Evolutionary conservation across 92 coral and sea anemone species (phyloP), one percentile per base, ranked within the genome.

Genomic region (Parazoanthus swiftii): DNA sequence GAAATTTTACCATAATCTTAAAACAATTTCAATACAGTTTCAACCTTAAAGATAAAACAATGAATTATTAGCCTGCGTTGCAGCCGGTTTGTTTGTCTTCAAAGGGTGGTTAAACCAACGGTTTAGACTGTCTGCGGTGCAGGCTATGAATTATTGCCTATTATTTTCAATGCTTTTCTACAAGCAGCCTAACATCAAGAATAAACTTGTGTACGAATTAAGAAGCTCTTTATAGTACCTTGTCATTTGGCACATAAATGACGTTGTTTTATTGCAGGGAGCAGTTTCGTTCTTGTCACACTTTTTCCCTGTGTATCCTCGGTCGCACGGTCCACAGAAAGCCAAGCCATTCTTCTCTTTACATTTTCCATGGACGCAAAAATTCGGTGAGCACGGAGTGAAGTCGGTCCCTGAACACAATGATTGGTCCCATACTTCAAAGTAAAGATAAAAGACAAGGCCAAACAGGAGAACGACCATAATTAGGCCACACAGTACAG

Each of bases 391-490:
- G 82, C 89, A 86, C 65, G 89, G 89, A 36, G 83, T 86, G 54
- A 38, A 86, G 81, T 86, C 89, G 76, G 82, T 86, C n/a, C 82
- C 89, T n/a, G 89, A 76, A 56, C 89, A 86, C 56, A 86, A 75
- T 50, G 89, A 86, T 23, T 86, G 83, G 42, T 86, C 37, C 89
- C 89, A 86, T 8, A 77, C 89, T 76, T 75, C 82, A 86, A 39
- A 86, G 83, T 86, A 86, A 50, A 86, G 73, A 58, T 56, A 79
- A 46, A 86, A 86, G 18, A 77, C 89, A 73, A 86, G 65, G 83
- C 89, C 89, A 86, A 86, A 76, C 76, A 86, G 76, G 37, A 86
- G 68, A 74, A 86, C 83, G 76, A 86, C 33, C 43, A 86, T 33
- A 42, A 86, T 20, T 7, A 86, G 75, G 71, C 56, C 89, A 76